A percentile compares a stretch with the other conserved stretches of the same genome.
These are phyloP conservation scores for Gambusia holbrooki DNA, from an alignment of 2,113 vertebrate genomes.

Conservation along the genomic window DNA sequence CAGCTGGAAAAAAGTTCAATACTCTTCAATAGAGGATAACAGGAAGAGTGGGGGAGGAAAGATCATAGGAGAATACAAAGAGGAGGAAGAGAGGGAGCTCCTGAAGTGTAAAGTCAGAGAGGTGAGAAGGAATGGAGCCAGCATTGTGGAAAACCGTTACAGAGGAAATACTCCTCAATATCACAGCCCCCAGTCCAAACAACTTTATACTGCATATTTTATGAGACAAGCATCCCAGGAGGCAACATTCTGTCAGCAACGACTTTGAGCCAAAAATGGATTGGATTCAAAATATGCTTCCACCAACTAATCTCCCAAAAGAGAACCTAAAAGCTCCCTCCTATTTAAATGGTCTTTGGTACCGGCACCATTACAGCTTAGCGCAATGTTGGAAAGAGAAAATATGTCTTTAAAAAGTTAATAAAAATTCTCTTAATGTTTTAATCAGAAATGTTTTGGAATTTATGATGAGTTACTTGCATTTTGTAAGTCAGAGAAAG, in stretches of 20 bases:
- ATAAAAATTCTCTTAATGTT: conserved; percentile 27
- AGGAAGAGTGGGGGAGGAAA: conserved; percentile 15
- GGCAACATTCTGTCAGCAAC: conserved; percentile 60
- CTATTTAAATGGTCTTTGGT: conserved; percentile 43
- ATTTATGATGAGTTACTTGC: not conserved
- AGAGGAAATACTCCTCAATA: conserved; percentile 55
- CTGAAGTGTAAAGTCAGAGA: conserved; percentile 52
- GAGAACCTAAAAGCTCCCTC: conserved; percentile 38
- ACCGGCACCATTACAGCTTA: conserved; percentile 10
- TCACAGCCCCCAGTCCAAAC: conserved; percentile 1
- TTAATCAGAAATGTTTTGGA: conserved; percentile 10
- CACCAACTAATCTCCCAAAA: conserved; percentile 43
- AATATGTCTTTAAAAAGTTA: conserved; percentile 2
- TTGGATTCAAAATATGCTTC: conserved; percentile 42
- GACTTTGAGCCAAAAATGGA: conserved; percentile 52
- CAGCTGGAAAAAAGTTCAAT: conserved; percentile 13
- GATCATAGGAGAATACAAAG: not conserved
- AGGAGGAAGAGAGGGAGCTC: not conserved
- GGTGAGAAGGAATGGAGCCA: conserved; percentile 39
- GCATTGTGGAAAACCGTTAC: conserved; percentile 46
- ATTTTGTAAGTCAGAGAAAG: conserved; percentile 10
- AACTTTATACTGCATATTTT: conserved; percentile 49
- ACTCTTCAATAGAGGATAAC: conserved; percentile 29
- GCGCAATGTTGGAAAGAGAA: conserved; percentile 46
- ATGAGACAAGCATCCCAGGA: conserved; percentile 51